Conservation (phyloP, 2,113 vertebrate genomes). For the Marmota monax region DNA sequence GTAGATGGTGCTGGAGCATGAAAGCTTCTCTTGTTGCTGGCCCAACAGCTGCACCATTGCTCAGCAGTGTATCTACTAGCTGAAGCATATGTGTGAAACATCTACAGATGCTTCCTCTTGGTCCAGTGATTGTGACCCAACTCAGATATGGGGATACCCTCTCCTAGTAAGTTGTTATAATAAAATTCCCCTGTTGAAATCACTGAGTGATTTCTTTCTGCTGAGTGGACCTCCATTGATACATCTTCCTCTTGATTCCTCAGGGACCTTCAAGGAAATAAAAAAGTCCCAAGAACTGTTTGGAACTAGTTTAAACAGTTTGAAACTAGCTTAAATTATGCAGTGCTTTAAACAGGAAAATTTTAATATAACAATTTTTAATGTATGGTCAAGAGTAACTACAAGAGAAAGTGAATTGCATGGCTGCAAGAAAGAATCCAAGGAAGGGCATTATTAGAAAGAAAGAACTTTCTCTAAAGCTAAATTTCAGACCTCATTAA, state of each 20-base stretch:
- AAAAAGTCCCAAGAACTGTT: neutral
- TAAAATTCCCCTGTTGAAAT: neutral
- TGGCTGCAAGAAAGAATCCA: neutral
- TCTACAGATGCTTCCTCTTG: neutral
- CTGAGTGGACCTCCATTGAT: neutral
- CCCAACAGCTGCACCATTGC: neutral
- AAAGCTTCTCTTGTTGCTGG: neutral
- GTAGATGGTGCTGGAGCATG: neutral
- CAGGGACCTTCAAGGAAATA: neutral
- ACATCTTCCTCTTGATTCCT: fast-evolving
- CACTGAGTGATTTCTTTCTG: neutral
- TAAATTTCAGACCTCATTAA: neutral
- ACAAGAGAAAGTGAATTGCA: neutral
- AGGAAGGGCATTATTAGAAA: neutral
- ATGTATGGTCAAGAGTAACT: neutral
- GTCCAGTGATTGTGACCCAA: neutral
- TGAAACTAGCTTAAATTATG: neutral
- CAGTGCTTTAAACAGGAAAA: neutral
- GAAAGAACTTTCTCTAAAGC: neutral
- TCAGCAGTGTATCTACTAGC: neutral
- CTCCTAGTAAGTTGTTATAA: neutral
- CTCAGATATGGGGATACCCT: neutral
- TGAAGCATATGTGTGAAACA: too few species aligned
- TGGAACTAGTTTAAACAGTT: neutral
- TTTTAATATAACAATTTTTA: neutral